These are phyloP conservation scores for Knipowitschia caucasica DNA, from an alignment of 2,797 vertebrate species.

Conservation along the genomic window DNA sequence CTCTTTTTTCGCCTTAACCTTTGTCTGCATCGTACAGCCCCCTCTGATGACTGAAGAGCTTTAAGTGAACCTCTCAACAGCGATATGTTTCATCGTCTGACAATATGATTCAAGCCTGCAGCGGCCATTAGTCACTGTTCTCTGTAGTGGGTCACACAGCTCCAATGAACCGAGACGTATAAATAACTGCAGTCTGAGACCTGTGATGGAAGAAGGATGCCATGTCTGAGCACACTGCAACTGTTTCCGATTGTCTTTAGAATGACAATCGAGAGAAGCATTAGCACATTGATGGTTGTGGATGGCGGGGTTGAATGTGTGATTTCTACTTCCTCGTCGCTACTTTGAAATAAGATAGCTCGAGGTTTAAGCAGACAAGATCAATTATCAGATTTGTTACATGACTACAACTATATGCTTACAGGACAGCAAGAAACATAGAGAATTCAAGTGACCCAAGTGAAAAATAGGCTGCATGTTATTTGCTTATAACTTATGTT, in stretches of 20 bases:
- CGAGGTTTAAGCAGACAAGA: too few species aligned
- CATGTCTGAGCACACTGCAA: constrained; percentile 34
- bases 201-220: constrained; percentile 14
- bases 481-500: too few species aligned
- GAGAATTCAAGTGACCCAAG: too few species aligned
- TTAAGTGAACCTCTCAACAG: constrained; percentile 54
- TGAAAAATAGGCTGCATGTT: too few species aligned
- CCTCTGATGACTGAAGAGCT: constrained; percentile 40
- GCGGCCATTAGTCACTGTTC: constrained; percentile 65
- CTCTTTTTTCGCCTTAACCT: constrained; percentile 12
- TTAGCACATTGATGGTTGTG: too few species aligned
- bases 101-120: constrained; percentile 60
- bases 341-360: constrained; percentile 35
- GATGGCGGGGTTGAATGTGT: too few species aligned
- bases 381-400: too few species aligned
- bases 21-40: constrained; percentile 11
- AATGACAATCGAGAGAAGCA: neutral
- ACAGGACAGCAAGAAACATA: too few species aligned
- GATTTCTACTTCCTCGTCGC: constrained; percentile 24
- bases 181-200: constrained; percentile 53
- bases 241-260: constrained; percentile 3
- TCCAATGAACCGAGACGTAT: constrained; percentile 48
- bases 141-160: constrained; percentile 34
- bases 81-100: constrained; percentile 58
- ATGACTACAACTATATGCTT: too few species aligned